A percentile compares a stretch with the other conserved stretches of the same genome.
Evolutionary conservation across 2,113 vertebrate species (phyloP).

Genomic region (Campylorhamphus procurvoides): DNA sequence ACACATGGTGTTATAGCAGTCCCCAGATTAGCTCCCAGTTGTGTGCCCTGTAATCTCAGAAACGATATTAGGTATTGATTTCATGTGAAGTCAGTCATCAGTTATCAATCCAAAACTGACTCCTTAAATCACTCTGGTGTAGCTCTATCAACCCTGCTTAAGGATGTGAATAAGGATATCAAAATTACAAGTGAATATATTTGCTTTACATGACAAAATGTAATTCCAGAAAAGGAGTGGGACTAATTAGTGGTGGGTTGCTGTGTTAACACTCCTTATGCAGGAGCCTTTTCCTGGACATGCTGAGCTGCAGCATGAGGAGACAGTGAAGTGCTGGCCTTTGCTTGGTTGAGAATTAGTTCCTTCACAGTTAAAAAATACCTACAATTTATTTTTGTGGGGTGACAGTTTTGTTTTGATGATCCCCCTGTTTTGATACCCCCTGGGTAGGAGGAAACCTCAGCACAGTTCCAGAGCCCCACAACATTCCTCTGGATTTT

Average conservation of each 20-base stretch:
- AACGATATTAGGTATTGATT: not conserved
- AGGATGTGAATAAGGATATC: not conserved
- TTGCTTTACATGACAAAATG: not conserved
- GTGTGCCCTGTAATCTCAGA: not conserved
- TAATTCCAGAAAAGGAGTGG: not conserved
- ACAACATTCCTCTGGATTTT: constrained; percentile 40
- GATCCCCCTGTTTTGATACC: not conserved
- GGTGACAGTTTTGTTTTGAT: not conserved
- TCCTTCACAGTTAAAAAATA: not conserved
- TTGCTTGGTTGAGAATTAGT: not conserved
- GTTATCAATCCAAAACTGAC: not conserved
- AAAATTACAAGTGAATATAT: not conserved
- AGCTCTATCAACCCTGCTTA: not conserved
- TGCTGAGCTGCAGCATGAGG: not conserved
- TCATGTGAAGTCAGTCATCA: not conserved
- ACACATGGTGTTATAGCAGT: not conserved
- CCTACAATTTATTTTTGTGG: not conserved
- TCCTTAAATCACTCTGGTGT: not conserved
- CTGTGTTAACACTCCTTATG: not conserved
- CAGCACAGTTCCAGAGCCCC: constrained; percentile 63
- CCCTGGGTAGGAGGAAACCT: constrained; percentile 64
- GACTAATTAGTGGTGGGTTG: not conserved
- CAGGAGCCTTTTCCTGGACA: not conserved
- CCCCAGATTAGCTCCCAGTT: not conserved
- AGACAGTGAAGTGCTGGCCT: not conserved